Percentiles rank a stretch among this genome's conserved stretches.
These are phyloP conservation scores for Polypterus senegalus DNA, from an alignment of 2,113 vertebrate species.

Conservation along the genomic window DNA sequence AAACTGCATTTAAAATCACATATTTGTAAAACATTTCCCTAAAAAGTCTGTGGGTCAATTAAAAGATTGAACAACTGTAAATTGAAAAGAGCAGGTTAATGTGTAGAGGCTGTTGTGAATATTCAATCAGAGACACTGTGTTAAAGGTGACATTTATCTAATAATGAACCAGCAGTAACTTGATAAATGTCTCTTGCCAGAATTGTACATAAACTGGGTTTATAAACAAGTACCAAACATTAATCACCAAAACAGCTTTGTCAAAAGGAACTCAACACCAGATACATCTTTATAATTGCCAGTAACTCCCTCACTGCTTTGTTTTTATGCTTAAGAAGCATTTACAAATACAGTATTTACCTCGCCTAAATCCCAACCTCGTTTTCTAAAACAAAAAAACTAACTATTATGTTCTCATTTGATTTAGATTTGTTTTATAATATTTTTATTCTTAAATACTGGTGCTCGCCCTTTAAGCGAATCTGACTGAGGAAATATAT, in stretches of 20 bases:
- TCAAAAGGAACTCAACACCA: constrained; percentile 1
- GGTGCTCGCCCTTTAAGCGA: too few relatives aligned
- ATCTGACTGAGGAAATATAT: too few relatives aligned
- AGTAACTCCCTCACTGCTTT: not conserved
- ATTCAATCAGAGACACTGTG: not conserved
- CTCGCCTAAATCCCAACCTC: too few relatives aligned
- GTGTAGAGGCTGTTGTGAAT: not conserved
- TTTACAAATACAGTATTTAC: too few relatives aligned
- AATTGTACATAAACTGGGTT: not conserved
- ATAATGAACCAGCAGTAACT: not conserved
- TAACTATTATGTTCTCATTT: too few relatives aligned
- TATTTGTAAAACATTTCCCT: not conserved
- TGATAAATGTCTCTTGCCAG: constrained; percentile 3
- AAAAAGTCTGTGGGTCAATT: not conserved
- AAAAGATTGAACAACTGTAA: not conserved
- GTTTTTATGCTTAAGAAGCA: not conserved
- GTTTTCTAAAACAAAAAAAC: too few relatives aligned
- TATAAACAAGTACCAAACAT: constrained; percentile 1
- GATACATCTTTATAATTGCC: constrained; percentile 2
- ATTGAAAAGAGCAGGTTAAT: constrained; percentile 1
- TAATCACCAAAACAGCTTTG: constrained; percentile 2
- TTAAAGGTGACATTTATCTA: constrained; percentile 4
- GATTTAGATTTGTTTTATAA: too few relatives aligned
- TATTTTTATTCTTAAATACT: too few relatives aligned
- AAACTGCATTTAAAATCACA: too few relatives aligned